phyloP scores from a whole-genome alignment of 92 coral and sea anemone genomes.

The Micromussa lordhowensis region DNA sequence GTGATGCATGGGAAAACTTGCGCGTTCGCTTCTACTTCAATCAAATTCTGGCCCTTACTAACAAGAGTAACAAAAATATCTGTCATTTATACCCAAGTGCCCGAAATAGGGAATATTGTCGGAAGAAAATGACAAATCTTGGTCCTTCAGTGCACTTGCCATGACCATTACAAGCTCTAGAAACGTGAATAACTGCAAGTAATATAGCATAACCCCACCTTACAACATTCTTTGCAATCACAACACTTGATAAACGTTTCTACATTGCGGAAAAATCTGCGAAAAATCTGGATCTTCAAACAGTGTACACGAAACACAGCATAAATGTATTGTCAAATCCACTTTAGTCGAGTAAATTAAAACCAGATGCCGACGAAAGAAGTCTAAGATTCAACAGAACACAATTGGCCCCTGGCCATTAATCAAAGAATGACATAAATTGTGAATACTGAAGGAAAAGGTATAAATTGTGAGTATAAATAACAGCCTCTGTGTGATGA shows the following conservation, averaged over 20 bases:
- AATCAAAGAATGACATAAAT: constrained; percentile 48
- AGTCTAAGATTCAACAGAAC: constrained; percentile 47
- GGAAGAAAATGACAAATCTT: constrained; percentile 24
- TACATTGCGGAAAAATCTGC: neutral
- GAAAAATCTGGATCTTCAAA: neutral
- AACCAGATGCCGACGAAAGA: constrained; percentile 49
- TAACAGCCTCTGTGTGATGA: constrained; percentile 10
- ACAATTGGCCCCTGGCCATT: constrained; percentile 51
- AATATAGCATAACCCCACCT: constrained; percentile 27
- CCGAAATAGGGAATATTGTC: constrained; percentile 18
- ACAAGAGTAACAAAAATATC: constrained; percentile 12
- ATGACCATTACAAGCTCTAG: neutral
- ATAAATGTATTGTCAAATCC: constrained; percentile 37
- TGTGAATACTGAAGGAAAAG: constrained; percentile 46
- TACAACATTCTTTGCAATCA: neutral
- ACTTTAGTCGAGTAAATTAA: constrained; percentile 12
- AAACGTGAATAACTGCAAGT: constrained; percentile 31
- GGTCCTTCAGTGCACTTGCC: constrained; percentile 37
- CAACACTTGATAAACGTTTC: neutral
- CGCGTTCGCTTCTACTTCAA: neutral
- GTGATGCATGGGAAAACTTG: constrained; percentile 42
- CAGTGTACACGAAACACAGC: constrained; percentile 14
- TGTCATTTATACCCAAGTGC: constrained; percentile 19
- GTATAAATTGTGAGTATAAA: constrained; percentile 31
- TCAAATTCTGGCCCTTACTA: neutral